Evolutionary conservation across 2,797 vertebrate genomes (phyloP).

Genomic region (Todus mexicanus): DNA sequence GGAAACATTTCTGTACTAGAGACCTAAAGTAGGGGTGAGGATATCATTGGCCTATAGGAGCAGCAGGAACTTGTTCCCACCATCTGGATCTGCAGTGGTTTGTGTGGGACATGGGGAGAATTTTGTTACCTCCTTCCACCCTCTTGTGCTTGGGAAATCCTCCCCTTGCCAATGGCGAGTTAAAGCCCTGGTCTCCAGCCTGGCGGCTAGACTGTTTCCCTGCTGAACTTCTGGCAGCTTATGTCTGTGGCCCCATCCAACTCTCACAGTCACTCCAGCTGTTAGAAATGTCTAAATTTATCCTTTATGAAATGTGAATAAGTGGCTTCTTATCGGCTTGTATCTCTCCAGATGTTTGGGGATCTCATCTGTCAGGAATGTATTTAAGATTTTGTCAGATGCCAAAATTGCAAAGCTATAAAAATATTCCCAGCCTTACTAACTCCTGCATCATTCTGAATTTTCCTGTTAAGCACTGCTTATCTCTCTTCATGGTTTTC

Average conservation of each 20-base stretch:
- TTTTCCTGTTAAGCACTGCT: neutral
- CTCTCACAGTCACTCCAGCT: conserved; percentile 5
- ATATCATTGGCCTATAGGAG: neutral
- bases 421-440: conserved; percentile 13
- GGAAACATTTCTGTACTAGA: neutral
- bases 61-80: neutral
- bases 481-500: neutral
- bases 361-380: conserved; percentile 47
- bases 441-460: neutral
- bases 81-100: neutral
- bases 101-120: neutral
- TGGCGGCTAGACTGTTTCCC: neutral
- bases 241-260: neutral
- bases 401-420: conserved; percentile 10
- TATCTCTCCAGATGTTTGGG: conserved; percentile 53
- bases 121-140: neutral
- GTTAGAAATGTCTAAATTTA: conserved; percentile 27
- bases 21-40: rapidly evolving
- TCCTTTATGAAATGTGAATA: neutral
- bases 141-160: neutral
- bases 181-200: neutral
- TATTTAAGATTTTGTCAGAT: neutral
- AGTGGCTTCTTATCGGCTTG: neutral
- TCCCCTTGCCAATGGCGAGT: rapidly evolving
- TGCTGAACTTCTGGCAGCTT: neutral